phyloP scores from a whole-genome alignment of 92 coral and sea anemone genomes.

The Pocillopora grandis region DNA sequence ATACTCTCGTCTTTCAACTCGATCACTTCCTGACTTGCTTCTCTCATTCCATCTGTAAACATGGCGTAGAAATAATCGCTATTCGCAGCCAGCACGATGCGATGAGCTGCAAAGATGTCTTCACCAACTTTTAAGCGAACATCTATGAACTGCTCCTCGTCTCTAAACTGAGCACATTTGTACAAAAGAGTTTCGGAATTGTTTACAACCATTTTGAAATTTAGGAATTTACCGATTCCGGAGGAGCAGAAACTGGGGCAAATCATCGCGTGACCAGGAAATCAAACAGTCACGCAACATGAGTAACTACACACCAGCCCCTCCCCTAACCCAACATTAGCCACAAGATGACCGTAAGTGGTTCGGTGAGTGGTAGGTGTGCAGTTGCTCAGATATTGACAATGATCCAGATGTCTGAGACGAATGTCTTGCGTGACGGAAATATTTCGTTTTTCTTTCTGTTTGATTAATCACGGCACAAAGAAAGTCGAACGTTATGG shows the following conservation, averaged over 20 bases:
- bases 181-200: slow-evolving; percentile 17
- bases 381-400: too few relatives aligned
- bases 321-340: too few relatives aligned
- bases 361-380: too few relatives aligned
- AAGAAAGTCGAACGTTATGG: too few relatives aligned
- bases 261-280: too few relatives aligned
- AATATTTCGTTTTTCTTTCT: neutral
- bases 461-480: too few relatives aligned
- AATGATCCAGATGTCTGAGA: too few relatives aligned
- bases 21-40: slow-evolving; percentile 34
- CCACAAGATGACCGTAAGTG: too few relatives aligned
- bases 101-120: slow-evolving; percentile 62
- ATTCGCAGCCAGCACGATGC: slow-evolving; percentile 66
- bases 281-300: too few relatives aligned
- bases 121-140: slow-evolving; percentile 64
- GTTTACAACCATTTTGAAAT: neutral
- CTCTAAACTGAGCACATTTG: slow-evolving; percentile 32
- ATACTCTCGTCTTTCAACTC: slow-evolving; percentile 53
- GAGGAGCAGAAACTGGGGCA: too few relatives aligned
- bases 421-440: neutral
- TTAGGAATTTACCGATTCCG: too few relatives aligned
- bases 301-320: too few relatives aligned
- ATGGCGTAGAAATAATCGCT: slow-evolving; percentile 74
- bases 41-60: slow-evolving; percentile 50
- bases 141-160: slow-evolving; percentile 53